Percentiles rank a stretch among this genome's conserved stretches.
Evolutionary conservation across 2,797 vertebrate genomes (phyloP).

Genomic region (Knipowitschia caucasica): DNA sequence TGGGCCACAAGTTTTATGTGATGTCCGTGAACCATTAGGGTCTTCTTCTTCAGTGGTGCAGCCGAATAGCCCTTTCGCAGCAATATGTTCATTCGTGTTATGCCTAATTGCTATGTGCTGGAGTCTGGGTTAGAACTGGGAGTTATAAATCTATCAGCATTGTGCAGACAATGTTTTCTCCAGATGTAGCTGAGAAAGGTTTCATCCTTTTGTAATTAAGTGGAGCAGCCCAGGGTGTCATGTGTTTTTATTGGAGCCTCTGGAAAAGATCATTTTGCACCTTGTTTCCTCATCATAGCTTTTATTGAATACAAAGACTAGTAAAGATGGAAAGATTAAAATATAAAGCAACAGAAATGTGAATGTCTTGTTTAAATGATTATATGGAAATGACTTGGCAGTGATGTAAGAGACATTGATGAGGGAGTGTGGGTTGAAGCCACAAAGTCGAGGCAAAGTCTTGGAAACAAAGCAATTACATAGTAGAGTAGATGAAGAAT

Average conservation of each 20-base stretch:
- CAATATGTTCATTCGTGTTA: conserved; percentile 69
- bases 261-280: conserved; percentile 75
- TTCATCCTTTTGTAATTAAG: conserved; percentile 87
- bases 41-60: conserved; percentile 27
- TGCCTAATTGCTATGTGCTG: conserved; percentile 74
- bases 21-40: conserved; percentile 33
- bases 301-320: conserved; percentile 61
- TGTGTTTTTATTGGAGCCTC: conserved; percentile 74
- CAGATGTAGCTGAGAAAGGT: conserved; percentile 82
- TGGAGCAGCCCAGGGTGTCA: conserved; percentile 77
- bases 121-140: conserved; percentile 72
- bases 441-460: conserved; percentile 47
- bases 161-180: conserved; percentile 79
- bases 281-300: conserved; percentile 81
- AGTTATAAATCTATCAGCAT: conserved; percentile 80
- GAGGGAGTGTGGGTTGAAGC: conserved; percentile 36
- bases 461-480: conserved; percentile 59
- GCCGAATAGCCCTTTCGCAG: conserved; percentile 54
- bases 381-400: conserved; percentile 60
- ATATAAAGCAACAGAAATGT: conserved; percentile 43
- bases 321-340: conserved; percentile 57
- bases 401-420: conserved; percentile 61
- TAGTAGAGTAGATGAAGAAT: conserved; percentile 47
- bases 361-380: conserved; percentile 55
- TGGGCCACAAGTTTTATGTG: conserved; percentile 49